A percentile compares a stretch with the other conserved stretches of the same genome.
Conservation (phyloP, 1,140 invertebrate species). For the Panagrolaimus sp. region DNA sequence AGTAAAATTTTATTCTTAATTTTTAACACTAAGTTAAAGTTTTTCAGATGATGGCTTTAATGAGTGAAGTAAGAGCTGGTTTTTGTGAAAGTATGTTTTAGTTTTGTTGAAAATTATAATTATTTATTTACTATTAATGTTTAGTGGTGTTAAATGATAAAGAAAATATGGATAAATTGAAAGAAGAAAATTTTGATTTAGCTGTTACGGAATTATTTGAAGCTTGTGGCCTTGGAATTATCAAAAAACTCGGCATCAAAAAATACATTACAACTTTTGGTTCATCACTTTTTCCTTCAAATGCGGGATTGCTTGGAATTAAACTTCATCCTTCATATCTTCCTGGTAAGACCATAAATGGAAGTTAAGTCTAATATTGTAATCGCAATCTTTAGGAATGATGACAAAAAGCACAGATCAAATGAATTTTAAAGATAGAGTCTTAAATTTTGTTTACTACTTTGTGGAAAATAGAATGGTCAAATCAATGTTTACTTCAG, state of each 20-base stretch:
- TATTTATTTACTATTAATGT: background rate
- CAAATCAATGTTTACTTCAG: slow-evolving; percentile 9
- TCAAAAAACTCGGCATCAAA: slow-evolving; percentile 27
- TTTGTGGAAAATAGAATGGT: background rate
- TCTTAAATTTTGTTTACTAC: background rate
- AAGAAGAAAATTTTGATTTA: slow-evolving; percentile 37
- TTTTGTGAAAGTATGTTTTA: background rate
- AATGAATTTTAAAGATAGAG: slow-evolving; percentile 1
- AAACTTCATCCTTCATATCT: slow-evolving; percentile 2
- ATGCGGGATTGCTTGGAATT: background rate
- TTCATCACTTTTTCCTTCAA: background rate
- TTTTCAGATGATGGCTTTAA: background rate
- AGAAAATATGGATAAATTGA: slow-evolving; percentile 21
- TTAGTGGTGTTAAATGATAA: slow-evolving; percentile 4
- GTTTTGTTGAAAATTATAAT: background rate
- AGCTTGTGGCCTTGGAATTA: slow-evolving; percentile 27
- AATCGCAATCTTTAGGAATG: background rate
- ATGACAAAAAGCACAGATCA: background rate
- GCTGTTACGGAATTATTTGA: slow-evolving; percentile 37
- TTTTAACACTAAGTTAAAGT: background rate
- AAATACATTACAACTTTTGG: slow-evolving; percentile 20
- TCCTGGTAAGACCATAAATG: slow-evolving; percentile 1
- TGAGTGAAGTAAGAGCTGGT: background rate
- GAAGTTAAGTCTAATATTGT: background rate
- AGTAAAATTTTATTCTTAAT: background rate